These are phyloP conservation scores for Larimichthys polyactis DNA, from an alignment of 2,113 vertebrate genomes.

Conservation along the genomic window DNA sequence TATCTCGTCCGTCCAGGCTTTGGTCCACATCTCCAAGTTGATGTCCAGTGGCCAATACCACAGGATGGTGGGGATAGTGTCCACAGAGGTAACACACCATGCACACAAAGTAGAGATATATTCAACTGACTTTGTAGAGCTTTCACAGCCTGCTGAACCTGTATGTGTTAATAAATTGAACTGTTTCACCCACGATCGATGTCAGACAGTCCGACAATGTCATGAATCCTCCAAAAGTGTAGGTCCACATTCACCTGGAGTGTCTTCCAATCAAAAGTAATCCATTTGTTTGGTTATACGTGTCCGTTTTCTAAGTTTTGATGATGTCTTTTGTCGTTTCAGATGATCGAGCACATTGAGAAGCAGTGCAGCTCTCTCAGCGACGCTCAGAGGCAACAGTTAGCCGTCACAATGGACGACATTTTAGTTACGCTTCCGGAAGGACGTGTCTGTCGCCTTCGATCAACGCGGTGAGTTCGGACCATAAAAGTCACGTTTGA, in stretches of 20 bases:
- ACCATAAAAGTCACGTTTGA: background rate
- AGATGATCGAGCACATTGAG: conserved; percentile 66
- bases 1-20: conserved; percentile 58
- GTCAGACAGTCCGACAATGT: background rate
- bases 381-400: conserved; percentile 48
- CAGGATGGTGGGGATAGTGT: conserved; percentile 62
- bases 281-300: too few species aligned
- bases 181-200: too few species aligned
- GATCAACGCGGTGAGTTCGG: conserved; percentile 52
- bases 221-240: background rate
- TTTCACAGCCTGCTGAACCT: too few species aligned
- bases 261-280: too few species aligned
- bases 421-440: conserved; percentile 73
- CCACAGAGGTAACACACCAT: conserved; percentile 63
- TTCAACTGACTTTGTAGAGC: too few species aligned
- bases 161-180: too few species aligned
- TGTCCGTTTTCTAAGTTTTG: too few species aligned
- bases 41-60: conserved; percentile 69
- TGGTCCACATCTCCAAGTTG: conserved; percentile 70
- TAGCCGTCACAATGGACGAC: conserved; percentile 61
- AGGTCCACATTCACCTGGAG: too few species aligned
- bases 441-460: conserved; percentile 66
- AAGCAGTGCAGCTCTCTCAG: conserved; percentile 51
- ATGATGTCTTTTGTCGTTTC: background rate
- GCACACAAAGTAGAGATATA: background rate